Conservation (phyloP, 2,888 invertebrate genomes). For the Eueremaeus valkanovi region DNA sequence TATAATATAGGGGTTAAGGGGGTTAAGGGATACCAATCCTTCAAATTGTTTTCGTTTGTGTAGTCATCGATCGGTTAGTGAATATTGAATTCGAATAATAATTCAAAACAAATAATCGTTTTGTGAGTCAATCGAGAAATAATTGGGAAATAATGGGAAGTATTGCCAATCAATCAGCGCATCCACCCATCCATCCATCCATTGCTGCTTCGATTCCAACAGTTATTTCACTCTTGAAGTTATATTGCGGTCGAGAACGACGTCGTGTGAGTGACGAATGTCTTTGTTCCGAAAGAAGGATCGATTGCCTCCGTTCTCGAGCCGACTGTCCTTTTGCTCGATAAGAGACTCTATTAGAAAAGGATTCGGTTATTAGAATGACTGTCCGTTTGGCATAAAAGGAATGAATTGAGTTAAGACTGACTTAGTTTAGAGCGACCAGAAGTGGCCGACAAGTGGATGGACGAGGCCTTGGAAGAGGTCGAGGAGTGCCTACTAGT, state of each 20-base stretch:
- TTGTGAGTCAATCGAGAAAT: background rate
- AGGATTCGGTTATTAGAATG: background rate
- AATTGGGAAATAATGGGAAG: background rate
- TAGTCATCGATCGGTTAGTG: no score
- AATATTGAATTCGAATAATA: no score
- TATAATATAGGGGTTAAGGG: no score
- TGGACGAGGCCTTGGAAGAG: background rate
- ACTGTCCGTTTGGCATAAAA: no score
- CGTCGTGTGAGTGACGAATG: conserved; percentile 27
- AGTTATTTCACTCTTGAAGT: conserved; percentile 24
- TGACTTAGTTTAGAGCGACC: conserved; percentile 25
- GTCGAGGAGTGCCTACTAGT: conserved; percentile 2
- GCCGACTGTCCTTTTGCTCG: background rate
- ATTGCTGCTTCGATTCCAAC: no score
- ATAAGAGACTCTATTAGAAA: background rate
- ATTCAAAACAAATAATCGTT: no score
- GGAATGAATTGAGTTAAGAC: background rate
- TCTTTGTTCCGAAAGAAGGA: conserved; percentile 1
- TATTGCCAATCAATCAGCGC: conserved; percentile 4
- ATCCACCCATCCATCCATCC: no score
- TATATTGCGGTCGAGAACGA: background rate
- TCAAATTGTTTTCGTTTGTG: no score
- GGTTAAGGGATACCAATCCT: no score
- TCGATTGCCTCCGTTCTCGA: conserved; percentile 2
- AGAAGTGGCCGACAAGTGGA: background rate